Evolutionary conservation across 2,888 invertebrate genomes (phyloP), one percentile per base, ranked within the genome.

Genomic region (Drosophila multiciliata): DNA sequence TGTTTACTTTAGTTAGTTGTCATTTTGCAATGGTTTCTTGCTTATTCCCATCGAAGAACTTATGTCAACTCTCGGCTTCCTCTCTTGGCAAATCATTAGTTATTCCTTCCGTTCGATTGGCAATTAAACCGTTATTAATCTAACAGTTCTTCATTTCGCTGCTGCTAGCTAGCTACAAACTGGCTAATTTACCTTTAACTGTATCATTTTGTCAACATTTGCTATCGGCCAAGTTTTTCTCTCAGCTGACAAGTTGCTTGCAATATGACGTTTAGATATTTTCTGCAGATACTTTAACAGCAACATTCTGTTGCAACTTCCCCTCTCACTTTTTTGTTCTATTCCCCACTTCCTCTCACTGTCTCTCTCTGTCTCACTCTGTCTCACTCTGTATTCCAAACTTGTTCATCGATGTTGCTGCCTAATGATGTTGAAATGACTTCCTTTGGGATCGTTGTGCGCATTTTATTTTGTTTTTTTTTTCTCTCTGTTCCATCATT

Each of bases 391-490:
- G 15, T 49, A 35, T 36, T 8, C 29, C 36, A 17, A 12, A 17
- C 45, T 60, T 60, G 73, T 54, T 78, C 62, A 67, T 79, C 67
- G 78, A 65, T 78, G 66, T 45, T 50, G 71, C 79, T 75, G 80
- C 73, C 77, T 82, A 80, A 83, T 87, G 83, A 87, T 72, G 75
- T 78, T 72, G 77, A 65, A 84, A 82, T 65, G 68, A 84, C 87
- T 83, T 83, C 87, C 73, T 66, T 80, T 73, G 63, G 60, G 38
- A 35, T 48, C 26, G 48, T 53, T 58, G 36, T 45, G 45, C 23
- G 8, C 23, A 23, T 9, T 40, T 40, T 11, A 9, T 45, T n/a
- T n/a, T 11, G 9, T 45, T 40, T 49, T 45, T 57, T 38, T 52
- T 45, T 32, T n/a, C 20, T n/a, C 15, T 20, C 48, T 49, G 55